These are phyloP conservation scores for Urocyon cinereoargenteus DNA, from an alignment of 2,797 vertebrate species.

Conservation along the genomic window DNA sequence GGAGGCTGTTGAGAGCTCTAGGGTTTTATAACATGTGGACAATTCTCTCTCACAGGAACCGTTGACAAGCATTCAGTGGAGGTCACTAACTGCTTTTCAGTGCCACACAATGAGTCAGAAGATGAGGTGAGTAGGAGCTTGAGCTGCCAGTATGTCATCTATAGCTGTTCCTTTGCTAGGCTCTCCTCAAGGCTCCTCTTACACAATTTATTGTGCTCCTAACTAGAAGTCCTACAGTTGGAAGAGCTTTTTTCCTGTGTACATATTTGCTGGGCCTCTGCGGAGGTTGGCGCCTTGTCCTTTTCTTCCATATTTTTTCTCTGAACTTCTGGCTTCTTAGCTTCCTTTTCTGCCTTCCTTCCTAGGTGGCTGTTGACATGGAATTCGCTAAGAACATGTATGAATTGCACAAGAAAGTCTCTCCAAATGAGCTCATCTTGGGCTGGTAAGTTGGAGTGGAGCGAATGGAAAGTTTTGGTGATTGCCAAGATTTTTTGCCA, in stretches of 20 bases:
- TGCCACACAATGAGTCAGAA: conserved; percentile 99
- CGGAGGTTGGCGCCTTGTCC: background rate
- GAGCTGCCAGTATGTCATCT: background rate
- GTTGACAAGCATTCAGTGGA: conserved; percentile 98
- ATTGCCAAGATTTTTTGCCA: background rate
- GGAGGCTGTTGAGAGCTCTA: background rate
- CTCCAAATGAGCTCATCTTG: conserved; percentile 97
- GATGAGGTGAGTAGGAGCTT: conserved; percentile 92
- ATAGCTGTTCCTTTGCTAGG: fast-evolving
- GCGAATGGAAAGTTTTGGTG: background rate
- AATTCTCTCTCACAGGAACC: conserved; percentile 89
- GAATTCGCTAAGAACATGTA: conserved; percentile 99
- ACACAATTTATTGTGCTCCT: background rate
- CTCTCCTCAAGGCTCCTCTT: background rate
- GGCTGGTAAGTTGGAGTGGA: conserved; percentile 91
- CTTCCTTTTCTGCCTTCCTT: conserved; percentile 19
- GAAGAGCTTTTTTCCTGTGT: background rate
- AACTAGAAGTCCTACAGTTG: background rate
- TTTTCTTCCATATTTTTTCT: background rate
- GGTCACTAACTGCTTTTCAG: conserved; percentile 99
- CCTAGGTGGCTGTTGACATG: conserved; percentile 98
- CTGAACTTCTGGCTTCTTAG: background rate
- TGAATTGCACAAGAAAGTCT: conserved; percentile 98
- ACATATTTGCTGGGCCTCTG: background rate
- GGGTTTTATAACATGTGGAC: background rate